These are phyloP conservation scores for Cataglyphis cursor DNA, from an alignment of 2,888 invertebrate genomes.

Conservation along the genomic window DNA sequence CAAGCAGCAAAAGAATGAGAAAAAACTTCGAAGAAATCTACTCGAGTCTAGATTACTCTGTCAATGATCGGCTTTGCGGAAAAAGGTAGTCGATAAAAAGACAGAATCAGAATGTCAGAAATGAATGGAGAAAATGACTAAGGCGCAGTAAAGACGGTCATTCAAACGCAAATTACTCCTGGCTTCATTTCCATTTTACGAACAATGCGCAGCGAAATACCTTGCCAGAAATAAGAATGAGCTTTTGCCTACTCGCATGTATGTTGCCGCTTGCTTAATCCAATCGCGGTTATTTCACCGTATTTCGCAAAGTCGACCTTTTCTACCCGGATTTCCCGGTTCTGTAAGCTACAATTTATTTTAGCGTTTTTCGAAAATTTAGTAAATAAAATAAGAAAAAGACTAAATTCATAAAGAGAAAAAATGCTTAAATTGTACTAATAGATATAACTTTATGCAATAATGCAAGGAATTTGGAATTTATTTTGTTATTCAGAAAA, in stretches of 20 bases:
- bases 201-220: conserved; percentile 69
- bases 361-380: background rate
- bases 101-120: conserved; percentile 49
- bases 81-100: conserved; percentile 51
- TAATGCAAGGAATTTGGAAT: background rate
- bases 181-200: conserved; percentile 74
- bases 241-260: conserved; percentile 66
- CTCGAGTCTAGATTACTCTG: conserved; percentile 15
- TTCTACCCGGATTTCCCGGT: conserved; percentile 18
- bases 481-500: background rate
- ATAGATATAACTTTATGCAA: background rate
- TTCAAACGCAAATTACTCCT: conserved; percentile 75
- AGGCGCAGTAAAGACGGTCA: conserved; percentile 61
- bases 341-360: background rate
- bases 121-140: conserved; percentile 65
- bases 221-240: conserved; percentile 72
- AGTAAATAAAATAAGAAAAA: background rate
- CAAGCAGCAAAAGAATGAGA: conserved; percentile 7
- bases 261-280: conserved; percentile 53
- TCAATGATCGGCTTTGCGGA: conserved; percentile 36
- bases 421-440: background rate
- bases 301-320: conserved; percentile 24
- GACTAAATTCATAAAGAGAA: background rate
- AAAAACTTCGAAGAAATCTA: background rate
- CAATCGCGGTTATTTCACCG: conserved; percentile 2